phyloP scores from a whole-genome alignment of 2,113 vertebrate genomes.

The Gobio gobio region DNA sequence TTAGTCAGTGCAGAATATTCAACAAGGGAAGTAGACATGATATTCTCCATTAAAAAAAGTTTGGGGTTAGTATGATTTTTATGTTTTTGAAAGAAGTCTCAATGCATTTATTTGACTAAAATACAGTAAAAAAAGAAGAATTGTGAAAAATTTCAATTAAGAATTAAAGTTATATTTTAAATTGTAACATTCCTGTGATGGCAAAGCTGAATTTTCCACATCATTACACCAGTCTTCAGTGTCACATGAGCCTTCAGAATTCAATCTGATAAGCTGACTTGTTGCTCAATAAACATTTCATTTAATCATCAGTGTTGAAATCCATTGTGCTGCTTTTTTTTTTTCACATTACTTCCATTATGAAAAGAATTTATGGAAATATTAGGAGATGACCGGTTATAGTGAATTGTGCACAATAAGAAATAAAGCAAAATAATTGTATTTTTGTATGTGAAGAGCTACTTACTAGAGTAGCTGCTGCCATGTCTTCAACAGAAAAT shows the following conservation, averaged over 20 bases:
- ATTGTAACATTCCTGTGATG: not conserved
- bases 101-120: not conserved
- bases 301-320: too few species aligned
- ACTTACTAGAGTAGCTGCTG: constrained; percentile 50
- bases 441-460: not conserved
- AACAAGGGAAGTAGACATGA: not conserved
- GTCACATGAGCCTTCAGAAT: not conserved
- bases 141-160: not conserved
- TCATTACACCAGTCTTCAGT: not conserved
- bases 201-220: not conserved
- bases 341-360: too few species aligned
- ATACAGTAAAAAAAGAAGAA: not conserved
- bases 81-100: not conserved
- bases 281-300: too few species aligned
- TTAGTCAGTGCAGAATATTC: not conserved
- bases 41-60: not conserved
- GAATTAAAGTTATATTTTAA: not conserved
- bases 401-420: not conserved
- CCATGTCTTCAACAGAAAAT: constrained; percentile 51
- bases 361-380: not conserved
- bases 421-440: not conserved
- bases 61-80: not conserved
- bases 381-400: not conserved
- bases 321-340: too few species aligned
- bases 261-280: not conserved